Evolutionary conservation across 1,140 invertebrate species (phyloP).

Genomic region (Calycopis cecrops): DNA sequence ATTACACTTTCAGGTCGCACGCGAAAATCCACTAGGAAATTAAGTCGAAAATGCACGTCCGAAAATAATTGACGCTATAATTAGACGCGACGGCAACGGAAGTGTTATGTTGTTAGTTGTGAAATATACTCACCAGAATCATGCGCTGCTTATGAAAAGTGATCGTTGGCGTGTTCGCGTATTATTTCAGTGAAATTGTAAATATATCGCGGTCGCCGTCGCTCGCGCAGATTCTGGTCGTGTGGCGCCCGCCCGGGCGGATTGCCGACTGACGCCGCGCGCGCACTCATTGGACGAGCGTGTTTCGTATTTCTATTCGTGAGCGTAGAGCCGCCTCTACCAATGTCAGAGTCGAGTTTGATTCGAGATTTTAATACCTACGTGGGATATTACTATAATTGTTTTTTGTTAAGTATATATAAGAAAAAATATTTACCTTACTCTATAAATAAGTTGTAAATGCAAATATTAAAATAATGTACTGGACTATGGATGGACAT

Average conservation of each 20-base stretch:
- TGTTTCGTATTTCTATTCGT: too few species aligned
- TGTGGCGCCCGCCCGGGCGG: conserved; percentile 72
- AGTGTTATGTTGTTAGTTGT: neutral
- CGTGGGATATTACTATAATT: too few species aligned
- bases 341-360: too few species aligned
- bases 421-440: too few species aligned
- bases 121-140: conserved; percentile 60
- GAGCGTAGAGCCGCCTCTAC: too few species aligned
- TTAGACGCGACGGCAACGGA: conserved; percentile 21
- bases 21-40: conserved; percentile 22
- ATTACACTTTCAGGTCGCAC: conserved; percentile 42
- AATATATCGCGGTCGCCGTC: conserved; percentile 45
- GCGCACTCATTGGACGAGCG: conserved; percentile 33
- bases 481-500: too few species aligned
- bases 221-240: conserved; percentile 67
- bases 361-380: too few species aligned
- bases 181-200: conserved; percentile 64
- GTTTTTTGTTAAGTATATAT: too few species aligned
- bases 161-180: conserved; percentile 51
- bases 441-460: too few species aligned
- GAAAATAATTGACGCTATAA: conserved; percentile 51
- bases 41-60: conserved; percentile 24
- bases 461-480: too few species aligned
- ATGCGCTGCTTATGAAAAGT: conserved; percentile 50
- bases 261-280: conserved; percentile 49